These are phyloP conservation scores for Macquaria ambigua DNA, from an alignment of 2,113 vertebrate genomes.

Conservation along the genomic window DNA sequence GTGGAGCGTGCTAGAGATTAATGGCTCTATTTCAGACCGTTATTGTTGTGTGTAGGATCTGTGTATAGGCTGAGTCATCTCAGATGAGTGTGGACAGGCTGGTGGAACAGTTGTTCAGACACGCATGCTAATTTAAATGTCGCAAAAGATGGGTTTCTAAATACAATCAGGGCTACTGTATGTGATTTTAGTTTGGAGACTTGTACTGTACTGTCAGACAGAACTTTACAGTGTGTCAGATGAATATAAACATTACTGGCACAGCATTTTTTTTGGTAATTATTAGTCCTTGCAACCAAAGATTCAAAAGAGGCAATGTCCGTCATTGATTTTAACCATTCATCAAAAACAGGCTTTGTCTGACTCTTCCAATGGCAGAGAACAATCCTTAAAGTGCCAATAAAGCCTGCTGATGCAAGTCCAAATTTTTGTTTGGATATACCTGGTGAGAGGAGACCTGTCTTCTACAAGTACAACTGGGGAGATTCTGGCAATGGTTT, in stretches of 20 bases:
- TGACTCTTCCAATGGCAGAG: no score
- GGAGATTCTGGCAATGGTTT: no score
- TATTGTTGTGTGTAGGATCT: constrained; percentile 31
- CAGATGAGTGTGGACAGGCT: constrained; percentile 30
- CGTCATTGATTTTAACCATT: no score
- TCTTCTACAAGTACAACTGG: no score
- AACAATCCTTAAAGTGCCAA: no score
- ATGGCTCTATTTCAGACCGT: constrained; percentile 57
- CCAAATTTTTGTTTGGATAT: no score
- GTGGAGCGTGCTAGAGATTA: constrained; percentile 48
- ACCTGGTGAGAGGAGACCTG: no score
- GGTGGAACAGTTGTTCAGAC: constrained; percentile 51
- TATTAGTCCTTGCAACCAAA: no score
- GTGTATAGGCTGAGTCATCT: constrained; percentile 48
- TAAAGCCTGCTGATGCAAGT: no score
- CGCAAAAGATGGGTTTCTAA: constrained; percentile 9
- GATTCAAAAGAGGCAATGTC: no score
- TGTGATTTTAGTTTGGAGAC: constrained; percentile 10
- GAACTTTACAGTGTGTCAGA: background rate
- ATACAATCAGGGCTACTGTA: constrained; percentile 4
- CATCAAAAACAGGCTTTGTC: no score
- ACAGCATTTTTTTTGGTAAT: no score
- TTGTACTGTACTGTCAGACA: background rate
- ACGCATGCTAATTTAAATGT: constrained; percentile 26
- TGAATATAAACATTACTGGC: background rate